Evolutionary conservation across 2,797 vertebrate genomes (phyloP).

Genomic region (Acanthopagrus latus): DNA sequence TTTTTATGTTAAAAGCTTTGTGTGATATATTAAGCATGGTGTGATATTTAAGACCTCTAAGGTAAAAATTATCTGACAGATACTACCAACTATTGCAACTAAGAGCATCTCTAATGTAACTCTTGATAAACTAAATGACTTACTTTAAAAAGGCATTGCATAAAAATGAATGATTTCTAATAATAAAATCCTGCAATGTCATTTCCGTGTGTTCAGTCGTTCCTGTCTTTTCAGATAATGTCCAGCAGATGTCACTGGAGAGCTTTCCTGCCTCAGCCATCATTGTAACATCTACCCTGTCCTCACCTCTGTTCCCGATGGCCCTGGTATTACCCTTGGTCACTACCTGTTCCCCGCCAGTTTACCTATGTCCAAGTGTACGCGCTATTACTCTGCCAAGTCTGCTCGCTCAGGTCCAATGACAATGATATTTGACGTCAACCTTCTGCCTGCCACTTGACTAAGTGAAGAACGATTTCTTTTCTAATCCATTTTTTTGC

Average conservation of each 20-base stretch:
- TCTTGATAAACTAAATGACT: too few relatives aligned
- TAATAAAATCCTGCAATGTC: not conserved
- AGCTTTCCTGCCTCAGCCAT: not conserved
- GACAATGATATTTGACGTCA: not conserved
- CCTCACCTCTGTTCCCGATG: not conserved
- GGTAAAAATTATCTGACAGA: too few relatives aligned
- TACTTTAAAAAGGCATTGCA: too few relatives aligned
- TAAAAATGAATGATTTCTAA: too few relatives aligned
- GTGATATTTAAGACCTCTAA: too few relatives aligned
- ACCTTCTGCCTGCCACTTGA: not conserved
- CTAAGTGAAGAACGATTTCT: not conserved
- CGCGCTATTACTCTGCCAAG: not conserved
- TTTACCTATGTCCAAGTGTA: not conserved
- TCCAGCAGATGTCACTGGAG: conserved; percentile 37
- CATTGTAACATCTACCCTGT: not conserved
- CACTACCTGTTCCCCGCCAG: not conserved
- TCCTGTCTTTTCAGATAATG: not conserved
- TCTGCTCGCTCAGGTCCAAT: not conserved
- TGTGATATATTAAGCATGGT: too few relatives aligned
- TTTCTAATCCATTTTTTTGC: not conserved
- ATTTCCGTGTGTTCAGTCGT: not conserved
- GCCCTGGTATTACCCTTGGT: not conserved
- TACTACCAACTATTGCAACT: too few relatives aligned
- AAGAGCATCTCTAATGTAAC: too few relatives aligned
- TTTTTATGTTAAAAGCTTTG: too few relatives aligned